Evolutionary conservation across 2,113 vertebrate genomes (phyloP), one percentile per base, ranked within the genome.

Genomic region (Gavia stellata): DNA sequence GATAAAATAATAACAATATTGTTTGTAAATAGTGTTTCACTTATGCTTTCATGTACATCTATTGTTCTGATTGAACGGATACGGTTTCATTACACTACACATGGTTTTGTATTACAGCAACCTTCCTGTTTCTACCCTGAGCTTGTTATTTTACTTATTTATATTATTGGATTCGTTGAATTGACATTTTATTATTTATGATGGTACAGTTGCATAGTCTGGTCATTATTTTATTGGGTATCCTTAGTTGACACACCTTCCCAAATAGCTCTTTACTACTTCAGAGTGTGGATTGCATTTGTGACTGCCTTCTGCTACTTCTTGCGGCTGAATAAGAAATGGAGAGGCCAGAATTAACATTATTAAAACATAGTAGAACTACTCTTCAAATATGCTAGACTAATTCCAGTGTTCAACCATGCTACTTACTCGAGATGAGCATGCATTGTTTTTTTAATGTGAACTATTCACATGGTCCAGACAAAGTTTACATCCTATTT

Each of bases 191-290:
- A 50, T 75, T 63, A 79, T 92, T 90, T 82, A 73, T 62, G 42
- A 50, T 17, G 53, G n/a, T 36, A 59, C 33, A 83, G 50, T 49
- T 40, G 26, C 74, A 86, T 5, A 73, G 62, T 6, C 47, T 38
- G 20, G 34, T 33, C 45, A 72, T 85, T 86, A 65, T 91, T 95
- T 95, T 90, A 72, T 87, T 78, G n/a, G 25, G 33, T 23, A 68
- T 40, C 81, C 14, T 86, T 94, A 66, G 62, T 92, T 93, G 90
- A 77, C 14, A 62, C 36, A 50, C 58, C 71, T 93, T 93, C 38
- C 65, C 74, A 62, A 90, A 38, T 17, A 80, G 66, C 42, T 50
- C 56, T 75, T 86, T 50, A 62, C 40, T 56, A 7, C 77, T 77
- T 70, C 13, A n/a, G 67, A 81, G 38, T 3, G 0, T 9, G 26